Percentiles rank a stretch among this genome's conserved stretches.
These are phyloP conservation scores for Hypothenemus hampei DNA, from an alignment of 1,140 invertebrate genomes.

Conservation along the genomic window DNA sequence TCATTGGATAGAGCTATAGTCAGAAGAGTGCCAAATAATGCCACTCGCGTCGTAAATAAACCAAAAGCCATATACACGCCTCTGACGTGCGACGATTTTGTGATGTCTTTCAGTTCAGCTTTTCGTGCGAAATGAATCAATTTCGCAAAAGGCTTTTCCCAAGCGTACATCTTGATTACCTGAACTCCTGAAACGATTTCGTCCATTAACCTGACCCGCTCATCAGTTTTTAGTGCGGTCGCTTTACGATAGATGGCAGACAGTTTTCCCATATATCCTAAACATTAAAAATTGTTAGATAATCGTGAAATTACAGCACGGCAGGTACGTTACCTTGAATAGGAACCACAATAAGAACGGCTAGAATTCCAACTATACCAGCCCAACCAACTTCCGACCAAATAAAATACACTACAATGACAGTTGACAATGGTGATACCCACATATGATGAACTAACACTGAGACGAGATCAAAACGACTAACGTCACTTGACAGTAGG, in stretches of 20 bases:
- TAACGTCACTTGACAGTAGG: constrained; percentile 75
- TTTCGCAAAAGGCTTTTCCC: constrained; percentile 63
- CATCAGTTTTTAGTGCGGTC: constrained; percentile 60
- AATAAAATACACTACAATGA: constrained; percentile 56
- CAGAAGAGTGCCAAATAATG: constrained; percentile 60
- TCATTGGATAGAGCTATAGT: constrained; percentile 53
- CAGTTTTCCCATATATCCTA: constrained; percentile 51
- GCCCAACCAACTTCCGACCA: constrained; percentile 64
- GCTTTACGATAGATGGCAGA: constrained; percentile 51
- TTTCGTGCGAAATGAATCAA: constrained; percentile 47
- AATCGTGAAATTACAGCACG: too few relatives aligned
- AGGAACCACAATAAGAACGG: constrained; percentile 56
- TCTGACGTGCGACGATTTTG: constrained; percentile 62
- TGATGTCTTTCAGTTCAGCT: constrained; percentile 64
- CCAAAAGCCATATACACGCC: constrained; percentile 70
- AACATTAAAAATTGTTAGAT: constrained; percentile 16
- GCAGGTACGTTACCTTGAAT: constrained; percentile 55
- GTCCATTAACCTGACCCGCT: constrained; percentile 66
- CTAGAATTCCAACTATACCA: constrained; percentile 64
- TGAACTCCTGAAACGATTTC: constrained; percentile 75
- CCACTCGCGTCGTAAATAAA: constrained; percentile 63
- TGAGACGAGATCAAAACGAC: constrained; percentile 58
- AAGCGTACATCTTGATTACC: constrained; percentile 83
- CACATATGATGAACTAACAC: constrained; percentile 60
- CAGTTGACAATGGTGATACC: constrained; percentile 64